These are phyloP conservation scores for Gymnobelideus leadbeateri DNA, from an alignment of 2,113 vertebrate species.

Conservation along the genomic window DNA sequence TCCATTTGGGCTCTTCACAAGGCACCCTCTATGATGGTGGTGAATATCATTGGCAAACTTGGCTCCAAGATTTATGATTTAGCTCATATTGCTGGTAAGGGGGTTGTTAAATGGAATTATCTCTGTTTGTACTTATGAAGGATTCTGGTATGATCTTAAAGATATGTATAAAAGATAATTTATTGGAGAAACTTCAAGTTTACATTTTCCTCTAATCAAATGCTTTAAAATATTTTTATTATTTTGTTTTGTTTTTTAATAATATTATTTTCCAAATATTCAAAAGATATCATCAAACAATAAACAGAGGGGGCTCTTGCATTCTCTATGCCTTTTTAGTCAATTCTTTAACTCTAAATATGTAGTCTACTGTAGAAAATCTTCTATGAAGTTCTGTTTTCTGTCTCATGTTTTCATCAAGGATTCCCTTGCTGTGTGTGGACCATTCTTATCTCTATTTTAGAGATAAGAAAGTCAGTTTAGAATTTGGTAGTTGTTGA, in stretches of 20 bases:
- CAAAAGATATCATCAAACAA: background rate
- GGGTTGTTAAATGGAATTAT: background rate
- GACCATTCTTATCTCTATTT: background rate
- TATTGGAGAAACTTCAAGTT: background rate
- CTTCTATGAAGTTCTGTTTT: background rate
- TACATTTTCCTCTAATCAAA: background rate
- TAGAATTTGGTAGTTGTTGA: background rate
- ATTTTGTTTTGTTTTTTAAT: background rate
- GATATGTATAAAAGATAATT: background rate
- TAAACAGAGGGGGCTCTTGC: background rate
- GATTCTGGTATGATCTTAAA: background rate
- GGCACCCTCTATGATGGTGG: background rate
- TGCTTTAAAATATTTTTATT: background rate
- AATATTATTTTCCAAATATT: background rate
- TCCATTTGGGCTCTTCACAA: background rate
- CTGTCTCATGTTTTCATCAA: background rate
- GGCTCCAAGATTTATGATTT: background rate
- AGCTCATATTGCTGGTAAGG: background rate
- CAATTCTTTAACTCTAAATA: background rate
- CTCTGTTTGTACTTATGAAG: background rate
- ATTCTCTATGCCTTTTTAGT: background rate
- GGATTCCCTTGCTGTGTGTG: background rate
- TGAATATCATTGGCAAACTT: background rate
- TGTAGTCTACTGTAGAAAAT: background rate
- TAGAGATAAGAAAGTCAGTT: background rate